Percentiles rank a stretch among this genome's conserved stretches.
These are phyloP conservation scores for Phaenicophaeus curvirostris DNA, from an alignment of 2,797 vertebrate species.

Conservation along the genomic window DNA sequence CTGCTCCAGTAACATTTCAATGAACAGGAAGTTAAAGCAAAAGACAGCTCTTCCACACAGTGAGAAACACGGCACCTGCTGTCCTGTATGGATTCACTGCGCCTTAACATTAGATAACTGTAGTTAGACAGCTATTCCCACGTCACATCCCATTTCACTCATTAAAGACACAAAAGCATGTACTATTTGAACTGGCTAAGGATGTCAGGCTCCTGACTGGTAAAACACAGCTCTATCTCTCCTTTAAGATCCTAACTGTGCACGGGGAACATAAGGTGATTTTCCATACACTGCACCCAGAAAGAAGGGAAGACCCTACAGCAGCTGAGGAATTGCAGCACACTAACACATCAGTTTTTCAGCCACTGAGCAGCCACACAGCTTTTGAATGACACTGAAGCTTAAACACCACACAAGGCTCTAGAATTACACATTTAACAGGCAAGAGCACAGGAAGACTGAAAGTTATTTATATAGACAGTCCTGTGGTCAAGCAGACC, in stretches of 20 bases:
- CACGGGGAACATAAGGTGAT: background rate
- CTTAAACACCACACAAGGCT: background rate
- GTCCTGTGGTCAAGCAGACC: background rate
- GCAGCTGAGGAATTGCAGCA: background rate
- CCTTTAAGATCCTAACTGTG: background rate
- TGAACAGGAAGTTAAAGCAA: background rate
- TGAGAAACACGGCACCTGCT: background rate
- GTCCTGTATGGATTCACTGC: accelerated
- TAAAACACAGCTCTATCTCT: background rate
- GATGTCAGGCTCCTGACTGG: background rate
- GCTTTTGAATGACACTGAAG: background rate
- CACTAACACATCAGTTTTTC: background rate
- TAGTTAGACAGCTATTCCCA: background rate
- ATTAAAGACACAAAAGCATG: background rate
- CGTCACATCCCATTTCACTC: background rate
- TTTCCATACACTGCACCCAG: background rate
- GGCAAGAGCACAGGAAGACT: background rate
- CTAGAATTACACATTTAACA: background rate
- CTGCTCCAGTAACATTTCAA: background rate
- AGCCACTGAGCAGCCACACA: background rate
- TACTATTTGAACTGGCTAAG: background rate
- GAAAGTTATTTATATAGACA: background rate
- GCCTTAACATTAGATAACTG: background rate
- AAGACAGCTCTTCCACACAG: background rate
- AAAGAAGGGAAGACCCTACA: background rate